Conservation (phyloP, 35 echinoderm and acorn worm genomes). For the Diadema setosum region DNA sequence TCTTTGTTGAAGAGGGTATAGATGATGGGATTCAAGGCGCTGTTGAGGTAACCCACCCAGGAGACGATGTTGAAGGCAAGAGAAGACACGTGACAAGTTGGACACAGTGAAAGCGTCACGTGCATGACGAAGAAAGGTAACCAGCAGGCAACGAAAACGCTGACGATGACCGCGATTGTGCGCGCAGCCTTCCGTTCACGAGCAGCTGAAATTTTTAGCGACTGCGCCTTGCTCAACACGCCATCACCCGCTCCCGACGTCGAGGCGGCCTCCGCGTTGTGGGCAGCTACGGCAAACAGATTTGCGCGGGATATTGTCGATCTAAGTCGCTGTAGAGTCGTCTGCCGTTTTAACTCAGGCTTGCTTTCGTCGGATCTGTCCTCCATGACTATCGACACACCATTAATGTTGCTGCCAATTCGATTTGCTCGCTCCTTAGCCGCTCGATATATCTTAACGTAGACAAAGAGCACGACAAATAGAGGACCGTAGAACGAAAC, state of each 20-base stretch:
- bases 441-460: slow-evolving; percentile 38
- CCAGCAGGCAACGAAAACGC: slow-evolving; percentile 76
- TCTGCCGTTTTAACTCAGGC: background rate
- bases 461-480: slow-evolving; percentile 40
- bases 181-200: slow-evolving; percentile 57
- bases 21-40: slow-evolving; percentile 46
- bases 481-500: slow-evolving; percentile 68
- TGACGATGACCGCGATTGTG: slow-evolving; percentile 47
- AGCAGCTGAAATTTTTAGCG: slow-evolving; percentile 5
- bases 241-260: background rate
- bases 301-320: background rate
- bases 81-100: background rate
- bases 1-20: slow-evolving; percentile 68
- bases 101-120: slow-evolving; percentile 18
- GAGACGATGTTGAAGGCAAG: background rate
- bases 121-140: slow-evolving; percentile 45
- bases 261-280: background rate
- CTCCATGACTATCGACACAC: background rate
- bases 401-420: background rate
- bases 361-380: background rate
- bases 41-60: slow-evolving; percentile 60
- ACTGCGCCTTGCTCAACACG: background rate
- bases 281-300: background rate
- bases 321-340: background rate
- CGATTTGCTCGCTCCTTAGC: slow-evolving; percentile 12